phyloP scores from a whole-genome alignment of 2,797 vertebrate genomes.

The Nyctibius grandis region DNA sequence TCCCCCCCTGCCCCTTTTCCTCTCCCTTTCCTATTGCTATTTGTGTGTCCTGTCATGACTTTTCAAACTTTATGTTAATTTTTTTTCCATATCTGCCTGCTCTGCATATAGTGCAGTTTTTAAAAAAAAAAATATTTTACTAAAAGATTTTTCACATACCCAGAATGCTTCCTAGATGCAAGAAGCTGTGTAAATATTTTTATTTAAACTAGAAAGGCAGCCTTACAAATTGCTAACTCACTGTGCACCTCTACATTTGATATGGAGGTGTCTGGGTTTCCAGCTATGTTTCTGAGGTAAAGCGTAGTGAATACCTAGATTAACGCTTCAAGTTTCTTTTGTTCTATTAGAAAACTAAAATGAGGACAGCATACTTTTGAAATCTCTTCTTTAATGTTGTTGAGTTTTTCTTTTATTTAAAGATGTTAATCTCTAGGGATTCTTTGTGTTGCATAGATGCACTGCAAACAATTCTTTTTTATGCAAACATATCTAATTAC shows the following conservation, averaged over 20 bases:
- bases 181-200: background rate
- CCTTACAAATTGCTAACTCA: background rate
- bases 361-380: background rate
- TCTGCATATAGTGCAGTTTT: background rate
- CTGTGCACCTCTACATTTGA: background rate
- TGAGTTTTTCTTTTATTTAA: slow-evolving; percentile 3
- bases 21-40: background rate
- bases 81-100: background rate
- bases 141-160: background rate
- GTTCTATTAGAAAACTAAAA: background rate
- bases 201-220: background rate
- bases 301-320: background rate
- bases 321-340: background rate
- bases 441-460: background rate
- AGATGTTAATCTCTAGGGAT: background rate
- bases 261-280: background rate
- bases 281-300: background rate
- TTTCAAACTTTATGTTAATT: background rate
- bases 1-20: background rate
- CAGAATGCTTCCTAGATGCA: background rate
- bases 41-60: background rate
- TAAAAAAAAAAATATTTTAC: background rate
- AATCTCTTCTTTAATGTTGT: background rate
- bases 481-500: slow-evolving; percentile 18
- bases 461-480: background rate